phyloP scores from a whole-genome alignment of 1,140 invertebrate species.

The Pollicipes pollicipes region DNA sequence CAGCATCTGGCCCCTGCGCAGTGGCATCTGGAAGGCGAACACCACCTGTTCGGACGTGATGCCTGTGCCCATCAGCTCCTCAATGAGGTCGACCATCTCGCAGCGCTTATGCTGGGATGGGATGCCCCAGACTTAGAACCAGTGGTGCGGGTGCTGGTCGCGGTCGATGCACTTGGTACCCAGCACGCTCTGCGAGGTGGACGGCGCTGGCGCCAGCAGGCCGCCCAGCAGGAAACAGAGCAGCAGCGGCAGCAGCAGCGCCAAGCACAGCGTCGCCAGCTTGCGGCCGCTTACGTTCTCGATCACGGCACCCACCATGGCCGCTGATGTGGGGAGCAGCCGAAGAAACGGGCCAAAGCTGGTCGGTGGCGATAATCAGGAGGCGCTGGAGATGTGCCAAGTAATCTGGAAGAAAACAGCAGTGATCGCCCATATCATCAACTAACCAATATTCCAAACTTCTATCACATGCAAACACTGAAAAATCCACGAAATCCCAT shows the following conservation, averaged over 20 bases:
- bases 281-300: conserved; percentile 89
- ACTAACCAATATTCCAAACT: no score
- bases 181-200: conserved; percentile 54
- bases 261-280: conserved; percentile 53
- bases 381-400: no score
- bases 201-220: conserved; percentile 70
- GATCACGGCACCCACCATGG: conserved; percentile 55
- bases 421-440: no score
- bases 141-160: conserved; percentile 20
- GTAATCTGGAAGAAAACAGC: no score
- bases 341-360: no score
- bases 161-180: conserved; percentile 64
- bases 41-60: conserved; percentile 46
- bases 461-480: no score
- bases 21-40: conserved; percentile 73
- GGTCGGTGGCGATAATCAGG: no score
- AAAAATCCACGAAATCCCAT: no score
- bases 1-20: conserved; percentile 45
- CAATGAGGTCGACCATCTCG: no score
- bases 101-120: neutral
- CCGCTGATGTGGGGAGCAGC: no score
- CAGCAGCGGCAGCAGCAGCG: conserved; percentile 59
- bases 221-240: conserved; percentile 82
- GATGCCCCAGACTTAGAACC: conserved; percentile 17
- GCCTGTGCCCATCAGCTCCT: no score